phyloP scores from a whole-genome alignment of 2,888 invertebrate genomes.

The Camptogramma bilineatum region DNA sequence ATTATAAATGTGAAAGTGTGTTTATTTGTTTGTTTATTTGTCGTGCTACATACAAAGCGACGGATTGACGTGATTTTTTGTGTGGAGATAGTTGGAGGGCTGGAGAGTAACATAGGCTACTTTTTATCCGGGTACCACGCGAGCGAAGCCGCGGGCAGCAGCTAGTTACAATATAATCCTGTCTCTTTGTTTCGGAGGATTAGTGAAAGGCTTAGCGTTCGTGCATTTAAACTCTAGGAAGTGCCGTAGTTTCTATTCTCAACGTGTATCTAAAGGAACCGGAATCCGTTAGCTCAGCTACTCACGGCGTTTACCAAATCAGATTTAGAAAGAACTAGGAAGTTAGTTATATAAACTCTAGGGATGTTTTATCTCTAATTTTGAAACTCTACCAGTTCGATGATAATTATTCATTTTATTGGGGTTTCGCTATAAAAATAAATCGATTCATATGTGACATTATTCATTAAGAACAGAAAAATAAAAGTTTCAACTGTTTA shows the following conservation, averaged over 20 bases:
- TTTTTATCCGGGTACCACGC: too few species aligned
- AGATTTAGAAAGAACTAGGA: conserved; percentile 29
- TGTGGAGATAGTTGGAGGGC: too few species aligned
- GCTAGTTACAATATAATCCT: background rate
- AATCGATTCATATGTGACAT: background rate
- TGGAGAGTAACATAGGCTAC: too few species aligned
- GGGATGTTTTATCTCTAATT: background rate
- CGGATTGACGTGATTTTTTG: too few species aligned
- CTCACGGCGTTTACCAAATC: conserved; percentile 25
- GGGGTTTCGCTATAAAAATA: too few species aligned
- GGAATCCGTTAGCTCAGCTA: conserved; percentile 20
- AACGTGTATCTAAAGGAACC: conserved; percentile 29
- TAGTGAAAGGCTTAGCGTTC: conserved; percentile 27
- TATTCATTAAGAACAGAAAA: background rate
- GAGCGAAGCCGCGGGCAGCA: too few species aligned
- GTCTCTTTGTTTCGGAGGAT: background rate
- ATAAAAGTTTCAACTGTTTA: conserved; percentile 3
- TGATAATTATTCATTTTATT: too few species aligned
- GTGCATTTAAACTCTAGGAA: conserved; percentile 20
- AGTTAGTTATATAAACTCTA: background rate
- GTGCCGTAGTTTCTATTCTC: conserved; percentile 23
- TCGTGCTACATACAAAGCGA: too few species aligned
- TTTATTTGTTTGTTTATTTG: too few species aligned
- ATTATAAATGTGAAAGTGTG: too few species aligned
- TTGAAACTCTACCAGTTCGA: too few species aligned